Base-by-base conservation (phyloP, 2,113 vertebrate species). In the Cyanoderma ruficeps region DNA sequence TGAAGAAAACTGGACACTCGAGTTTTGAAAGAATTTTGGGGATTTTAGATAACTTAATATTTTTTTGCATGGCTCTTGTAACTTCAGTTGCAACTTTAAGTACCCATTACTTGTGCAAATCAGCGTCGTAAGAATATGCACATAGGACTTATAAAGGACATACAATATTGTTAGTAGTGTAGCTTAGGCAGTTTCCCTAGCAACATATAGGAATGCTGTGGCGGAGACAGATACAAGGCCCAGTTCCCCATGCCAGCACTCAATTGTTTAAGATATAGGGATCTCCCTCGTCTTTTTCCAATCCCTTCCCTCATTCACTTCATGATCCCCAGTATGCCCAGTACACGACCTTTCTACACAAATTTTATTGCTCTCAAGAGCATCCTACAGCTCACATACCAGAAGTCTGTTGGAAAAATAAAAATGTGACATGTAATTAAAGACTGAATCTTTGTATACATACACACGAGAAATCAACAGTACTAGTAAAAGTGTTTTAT, bases 91-190 rank as follows among this genome's bases (percentile, higher is more conserved):
- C n/a, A 72, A n/a, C 13, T 39, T 71, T 35, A 77, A 47, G 30
- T 70, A 63, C 33, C 23, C 13, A 72, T 9, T 25, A 53, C 10
- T 20, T 44, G 8, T 56, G 17, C 13, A 85, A 85, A 64, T 53
- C 25, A 55, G 1, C 0, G 0, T 46, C 17, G 52, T 55, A 63
- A 42, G 52, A 55, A 59, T 35, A 57, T 23, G 10, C 11, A 65
- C 20, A 41, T 6, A 53, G n/a, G 31, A 53, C 21, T 41, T 46
- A 46, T 5, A 60, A 60, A 47, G n/a, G 31, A 57, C 14, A 23
- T 53, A 19, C 2, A 65, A 41, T 72, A 47, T n/a, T 70, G 6
- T 71, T 52, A 52, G 7, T 9, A 67, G 39, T 47, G 55, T 56
- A 67, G 16, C 18, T 82, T 83, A 72, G 28, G 28, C 37, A 60